A percentile compares a stretch with the other conserved stretches of the same genome.
These are phyloP conservation scores for Zootermopsis nevadensis DNA, from an alignment of 2,888 invertebrate genomes.

Conservation along the genomic window DNA sequence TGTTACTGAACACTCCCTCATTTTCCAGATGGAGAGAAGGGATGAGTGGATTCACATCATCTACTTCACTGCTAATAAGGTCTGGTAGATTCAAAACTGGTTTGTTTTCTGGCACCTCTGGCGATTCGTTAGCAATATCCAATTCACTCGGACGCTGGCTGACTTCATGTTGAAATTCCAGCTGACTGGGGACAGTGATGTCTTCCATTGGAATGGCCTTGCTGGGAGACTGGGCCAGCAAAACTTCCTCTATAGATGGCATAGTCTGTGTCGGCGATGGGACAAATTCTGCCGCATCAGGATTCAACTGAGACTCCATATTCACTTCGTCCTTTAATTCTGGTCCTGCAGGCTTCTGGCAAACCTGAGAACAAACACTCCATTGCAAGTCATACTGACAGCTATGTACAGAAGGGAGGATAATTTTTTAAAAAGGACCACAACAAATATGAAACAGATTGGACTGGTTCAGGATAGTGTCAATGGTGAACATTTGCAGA, in stretches of 20 bases:
- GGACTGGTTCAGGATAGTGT: too few species aligned
- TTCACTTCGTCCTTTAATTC: constrained; percentile 65
- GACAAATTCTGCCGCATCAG: constrained; percentile 87
- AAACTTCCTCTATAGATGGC: constrained; percentile 48
- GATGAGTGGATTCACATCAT: constrained; percentile 61
- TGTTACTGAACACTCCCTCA: constrained; percentile 8
- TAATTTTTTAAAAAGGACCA: too few species aligned
- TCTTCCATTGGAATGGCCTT: constrained; percentile 69
- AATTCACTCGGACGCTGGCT: constrained; percentile 72
- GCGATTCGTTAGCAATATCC: constrained; percentile 61
- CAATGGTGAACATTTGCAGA: too few species aligned
- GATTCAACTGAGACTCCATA: constrained; percentile 82
- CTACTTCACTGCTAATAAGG: constrained; percentile 67
- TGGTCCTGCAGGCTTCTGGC: constrained; percentile 18
- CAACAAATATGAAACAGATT: too few species aligned
- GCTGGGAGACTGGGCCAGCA: constrained; percentile 44
- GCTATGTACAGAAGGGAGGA: too few species aligned
- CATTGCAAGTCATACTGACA: too few species aligned
- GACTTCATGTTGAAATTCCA: constrained; percentile 75
- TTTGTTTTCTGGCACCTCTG: constrained; percentile 45
- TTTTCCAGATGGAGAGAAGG: constrained; percentile 5
- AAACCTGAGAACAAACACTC: constrained; percentile 35
- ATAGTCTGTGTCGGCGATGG: constrained; percentile 71
- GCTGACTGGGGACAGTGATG: constrained; percentile 67
- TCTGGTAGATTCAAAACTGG: constrained; percentile 56